phyloP scores from a whole-genome alignment of 1,140 invertebrate species.

The Ceratoteleas bidentatus region DNA sequence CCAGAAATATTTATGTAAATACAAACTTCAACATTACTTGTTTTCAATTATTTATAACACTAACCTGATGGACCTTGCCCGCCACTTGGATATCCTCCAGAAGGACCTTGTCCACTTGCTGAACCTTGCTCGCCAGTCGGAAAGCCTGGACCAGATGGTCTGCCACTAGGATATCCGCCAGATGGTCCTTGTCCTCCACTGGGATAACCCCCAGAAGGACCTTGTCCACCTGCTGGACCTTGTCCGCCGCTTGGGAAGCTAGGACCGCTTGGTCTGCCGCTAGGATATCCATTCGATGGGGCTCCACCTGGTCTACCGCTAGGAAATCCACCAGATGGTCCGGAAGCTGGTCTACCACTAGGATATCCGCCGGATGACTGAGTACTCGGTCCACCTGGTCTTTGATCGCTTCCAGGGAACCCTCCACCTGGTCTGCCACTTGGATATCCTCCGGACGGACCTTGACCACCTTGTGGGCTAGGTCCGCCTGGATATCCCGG shows the following conservation, averaged over 20 bases:
- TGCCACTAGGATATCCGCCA: slow-evolving; percentile 24
- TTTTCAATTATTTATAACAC: not conserved
- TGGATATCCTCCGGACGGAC: slow-evolving; percentile 62
- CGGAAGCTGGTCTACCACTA: slow-evolving; percentile 58
- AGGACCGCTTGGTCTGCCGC: slow-evolving; percentile 51
- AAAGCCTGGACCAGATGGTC: slow-evolving; percentile 23
- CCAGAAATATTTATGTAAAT: too few species aligned
- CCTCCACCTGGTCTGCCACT: slow-evolving; percentile 61
- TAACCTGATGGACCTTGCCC: slow-evolving; percentile 36
- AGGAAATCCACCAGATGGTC: slow-evolving; percentile 60
- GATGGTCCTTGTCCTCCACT: slow-evolving; percentile 57
- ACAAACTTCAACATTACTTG: too few species aligned
- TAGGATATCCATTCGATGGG: slow-evolving; percentile 23
- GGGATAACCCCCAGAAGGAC: slow-evolving; percentile 61
- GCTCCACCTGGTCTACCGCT: slow-evolving; percentile 56
- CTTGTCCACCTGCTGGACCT: slow-evolving; percentile 46
- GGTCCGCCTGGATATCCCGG: slow-evolving; percentile 26
- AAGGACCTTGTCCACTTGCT: slow-evolving; percentile 47
- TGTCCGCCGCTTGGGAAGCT: slow-evolving; percentile 66
- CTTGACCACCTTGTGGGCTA: slow-evolving; percentile 21
- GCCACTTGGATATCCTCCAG: slow-evolving; percentile 7
- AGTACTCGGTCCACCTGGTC: slow-evolving; percentile 63
- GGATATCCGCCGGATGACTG: slow-evolving; percentile 64
- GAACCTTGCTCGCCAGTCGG: slow-evolving; percentile 48
- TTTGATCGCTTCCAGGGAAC: slow-evolving; percentile 65